Base-by-base conservation (phyloP, 2,888 invertebrate species). In the Venustoraphidia nigricollis region DNA sequence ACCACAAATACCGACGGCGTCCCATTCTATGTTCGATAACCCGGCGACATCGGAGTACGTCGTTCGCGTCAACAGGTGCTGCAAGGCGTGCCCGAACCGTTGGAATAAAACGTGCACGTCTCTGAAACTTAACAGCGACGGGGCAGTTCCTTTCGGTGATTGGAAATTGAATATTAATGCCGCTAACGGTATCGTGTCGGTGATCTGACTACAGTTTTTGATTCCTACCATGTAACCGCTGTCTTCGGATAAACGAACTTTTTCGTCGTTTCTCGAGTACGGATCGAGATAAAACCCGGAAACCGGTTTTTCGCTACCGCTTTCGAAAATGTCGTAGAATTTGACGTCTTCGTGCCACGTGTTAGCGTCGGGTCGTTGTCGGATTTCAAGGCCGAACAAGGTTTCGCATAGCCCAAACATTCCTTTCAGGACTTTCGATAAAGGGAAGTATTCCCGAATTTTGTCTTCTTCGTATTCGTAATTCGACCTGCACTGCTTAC, bases 21-120 rank as follows among this genome's bases (percentile, higher is more conserved):
- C 97, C 91, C 92, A 93, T 69, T 96, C 96, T 1, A 95, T 77
- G 62, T 88, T 89, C 0, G 83, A 82, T 17, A 86, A 67, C 1
- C 94, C 94, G 3, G 91, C 79, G 0, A 92, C 77, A 63, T 93
- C 91, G 1, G 83, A 77, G 64, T 88, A 90, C 11, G 83, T 81
- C 0, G 84, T 81, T 59, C 76, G 81, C 0, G 91, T 88, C 36
- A 96, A 68, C 53, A 95, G 66, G 66, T 92, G 86, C 56, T 95
- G 90, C 41, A 97, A 68, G 0, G 83, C 77, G 55, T 86, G 82
- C 0, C 96, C 97, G 63, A 96, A 90, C 72, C 85, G 83, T 59
- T 79, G 76, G 64, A 94, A 93, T 9, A 95, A 64, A 39, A 74
- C 69, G 41, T 76, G 69, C 0, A 94, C 79, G 61, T 93, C 89